Evolutionary conservation across 2,888 invertebrate species (phyloP).

Genomic region (Xestia c-nigrum): DNA sequence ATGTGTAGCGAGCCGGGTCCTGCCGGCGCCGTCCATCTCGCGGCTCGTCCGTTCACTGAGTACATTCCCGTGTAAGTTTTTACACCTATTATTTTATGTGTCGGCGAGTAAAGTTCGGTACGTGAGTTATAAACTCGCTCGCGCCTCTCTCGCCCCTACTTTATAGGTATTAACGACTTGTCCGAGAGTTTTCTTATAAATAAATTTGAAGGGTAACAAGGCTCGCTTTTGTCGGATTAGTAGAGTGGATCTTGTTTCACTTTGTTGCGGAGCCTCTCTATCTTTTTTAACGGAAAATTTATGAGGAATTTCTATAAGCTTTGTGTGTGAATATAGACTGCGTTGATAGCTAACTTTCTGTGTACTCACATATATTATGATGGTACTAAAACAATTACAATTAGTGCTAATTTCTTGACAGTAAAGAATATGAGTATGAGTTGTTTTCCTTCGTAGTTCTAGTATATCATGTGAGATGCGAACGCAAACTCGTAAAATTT

Average conservation of each 20-base stretch:
- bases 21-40: conserved; percentile 85
- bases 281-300: conserved; percentile 86
- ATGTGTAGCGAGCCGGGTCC: conserved; percentile 67
- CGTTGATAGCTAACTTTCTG: conserved; percentile 31
- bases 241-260: conserved; percentile 91
- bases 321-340: conserved; percentile 71
- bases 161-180: conserved; percentile 91
- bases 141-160: conserved; percentile 91
- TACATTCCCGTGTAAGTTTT: conserved; percentile 91
- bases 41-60: conserved; percentile 88
- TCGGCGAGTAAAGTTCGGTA: conserved; percentile 91
- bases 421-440: too few species aligned
- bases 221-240: conserved; percentile 91
- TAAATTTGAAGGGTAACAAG: conserved; percentile 91
- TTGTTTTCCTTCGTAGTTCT: conserved; percentile 1
- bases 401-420: neutral
- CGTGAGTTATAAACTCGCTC: conserved; percentile 91
- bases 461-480: conserved; percentile 4
- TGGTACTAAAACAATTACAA: conserved; percentile 5
- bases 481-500: conserved; percentile 29
- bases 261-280: conserved; percentile 88
- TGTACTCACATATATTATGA: conserved; percentile 4
- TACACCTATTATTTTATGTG: conserved; percentile 91
- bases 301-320: conserved; percentile 76
- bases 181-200: conserved; percentile 91